Percentiles rank a stretch among this genome's conserved stretches.
Evolutionary conservation across 2,797 vertebrate genomes (phyloP).

Genomic region (Botia almorhae): DNA sequence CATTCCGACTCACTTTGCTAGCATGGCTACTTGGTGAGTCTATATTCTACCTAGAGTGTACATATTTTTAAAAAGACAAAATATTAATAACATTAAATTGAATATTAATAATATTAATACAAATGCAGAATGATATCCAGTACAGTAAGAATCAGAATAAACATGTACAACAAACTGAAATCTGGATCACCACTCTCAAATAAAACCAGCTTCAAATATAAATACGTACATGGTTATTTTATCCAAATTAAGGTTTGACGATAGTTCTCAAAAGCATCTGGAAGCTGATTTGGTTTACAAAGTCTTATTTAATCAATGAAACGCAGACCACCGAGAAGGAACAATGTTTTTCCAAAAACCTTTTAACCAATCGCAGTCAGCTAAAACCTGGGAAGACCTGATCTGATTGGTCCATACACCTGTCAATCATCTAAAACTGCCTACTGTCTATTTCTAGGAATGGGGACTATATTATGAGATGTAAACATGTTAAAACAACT

Average conservation of each 20-base stretch:
- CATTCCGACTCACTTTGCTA: too few species aligned
- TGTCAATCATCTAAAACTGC: not conserved
- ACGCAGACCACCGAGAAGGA: not conserved
- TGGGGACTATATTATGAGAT: conserved; percentile 9
- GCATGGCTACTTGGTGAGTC: not conserved
- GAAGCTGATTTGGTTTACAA: not conserved
- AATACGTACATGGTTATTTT: not conserved
- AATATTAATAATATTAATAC: not conserved
- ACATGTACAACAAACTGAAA: not conserved
- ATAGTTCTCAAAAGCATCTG: not conserved
- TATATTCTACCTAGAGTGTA: too few species aligned
- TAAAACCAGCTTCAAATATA: not conserved
- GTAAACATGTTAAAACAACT: conserved; percentile 21
- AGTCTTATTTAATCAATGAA: conserved; percentile 5
- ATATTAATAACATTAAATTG: too few species aligned
- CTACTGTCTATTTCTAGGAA: not conserved
- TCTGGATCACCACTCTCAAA: not conserved
- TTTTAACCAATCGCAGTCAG: not conserved
- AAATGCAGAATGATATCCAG: not conserved
- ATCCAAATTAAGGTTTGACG: not conserved
- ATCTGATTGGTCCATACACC: not conserved
- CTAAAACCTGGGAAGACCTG: not conserved
- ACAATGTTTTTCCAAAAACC: not conserved
- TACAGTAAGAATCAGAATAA: not conserved
- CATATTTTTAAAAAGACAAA: too few species aligned